phyloP scores from a whole-genome alignment of 1,140 invertebrate species.

The Eumaeus atala region DNA sequence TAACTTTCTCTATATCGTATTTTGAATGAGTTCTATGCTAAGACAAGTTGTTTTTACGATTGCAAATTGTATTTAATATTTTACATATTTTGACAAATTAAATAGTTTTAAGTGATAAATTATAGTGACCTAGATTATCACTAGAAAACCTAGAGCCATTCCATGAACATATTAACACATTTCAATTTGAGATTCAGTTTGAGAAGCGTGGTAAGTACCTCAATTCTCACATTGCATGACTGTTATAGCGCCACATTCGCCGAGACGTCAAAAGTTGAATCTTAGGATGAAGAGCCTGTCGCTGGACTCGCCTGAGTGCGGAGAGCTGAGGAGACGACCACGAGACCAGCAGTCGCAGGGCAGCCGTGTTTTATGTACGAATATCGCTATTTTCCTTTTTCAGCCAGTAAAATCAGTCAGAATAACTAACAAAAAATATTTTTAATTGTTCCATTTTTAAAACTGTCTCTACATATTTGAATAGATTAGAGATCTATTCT shows the following conservation, averaged over 20 bases:
- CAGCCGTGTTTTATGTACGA: slow-evolving; percentile 69
- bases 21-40: slow-evolving; percentile 4
- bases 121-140: slow-evolving; percentile 8
- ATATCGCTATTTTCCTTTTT: slow-evolving; percentile 34
- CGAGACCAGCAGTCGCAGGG: slow-evolving; percentile 58
- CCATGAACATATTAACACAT: slow-evolving; percentile 12
- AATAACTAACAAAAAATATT: not conserved
- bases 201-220: slow-evolving; percentile 28
- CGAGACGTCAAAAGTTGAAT: slow-evolving; percentile 95
- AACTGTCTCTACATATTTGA: slow-evolving; percentile 9
- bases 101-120: slow-evolving; percentile 2
- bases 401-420: slow-evolving; percentile 13
- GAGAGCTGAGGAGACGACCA: slow-evolving; percentile 86
- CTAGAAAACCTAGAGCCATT: slow-evolving; percentile 7
- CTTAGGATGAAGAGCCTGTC: slow-evolving; percentile 98
- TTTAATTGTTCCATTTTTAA: slow-evolving; percentile 10
- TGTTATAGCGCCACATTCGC: slow-evolving; percentile 93
- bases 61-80: not conserved
- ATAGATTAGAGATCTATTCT: too few relatives aligned
- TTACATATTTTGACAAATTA: not conserved
- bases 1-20: not conserved
- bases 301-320: slow-evolving; percentile 94
- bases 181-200: slow-evolving; percentile 5
- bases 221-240: slow-evolving; percentile 45
- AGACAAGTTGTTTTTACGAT: not conserved